phyloP scores from a whole-genome alignment of 2,113 vertebrate genomes.

The Ailuropoda melanoleuca region DNA sequence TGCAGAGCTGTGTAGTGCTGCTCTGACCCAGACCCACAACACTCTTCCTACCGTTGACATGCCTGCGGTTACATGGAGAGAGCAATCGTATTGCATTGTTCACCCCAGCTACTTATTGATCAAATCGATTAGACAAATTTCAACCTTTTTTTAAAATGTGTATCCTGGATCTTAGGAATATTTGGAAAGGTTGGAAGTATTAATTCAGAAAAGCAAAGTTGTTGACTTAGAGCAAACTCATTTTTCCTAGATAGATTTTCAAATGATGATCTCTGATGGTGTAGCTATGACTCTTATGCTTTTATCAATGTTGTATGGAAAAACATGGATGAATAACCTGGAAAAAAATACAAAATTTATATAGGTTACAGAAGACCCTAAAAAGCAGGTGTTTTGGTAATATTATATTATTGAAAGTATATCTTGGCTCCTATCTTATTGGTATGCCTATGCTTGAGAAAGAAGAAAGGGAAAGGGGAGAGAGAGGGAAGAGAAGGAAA shows the following conservation, averaged over 20 bases:
- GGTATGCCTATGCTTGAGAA: neutral
- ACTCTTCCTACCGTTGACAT: neutral
- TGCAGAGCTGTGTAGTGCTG: neutral
- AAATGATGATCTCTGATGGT: neutral
- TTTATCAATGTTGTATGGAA: neutral
- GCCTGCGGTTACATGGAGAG: neutral
- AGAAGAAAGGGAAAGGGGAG: neutral
- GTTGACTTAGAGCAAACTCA: neutral
- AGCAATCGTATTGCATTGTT: neutral
- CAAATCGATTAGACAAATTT: neutral
- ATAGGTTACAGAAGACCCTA: neutral
- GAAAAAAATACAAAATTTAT: neutral
- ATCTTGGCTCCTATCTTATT: neutral
- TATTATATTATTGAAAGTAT: neutral
- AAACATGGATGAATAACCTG: neutral
- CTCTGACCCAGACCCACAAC: neutral
- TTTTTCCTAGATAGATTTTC: constrained; percentile 2
- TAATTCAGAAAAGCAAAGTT: neutral
- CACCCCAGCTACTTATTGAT: neutral
- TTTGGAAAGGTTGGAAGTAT: neutral
- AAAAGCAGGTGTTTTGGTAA: neutral
- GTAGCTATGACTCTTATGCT: neutral
- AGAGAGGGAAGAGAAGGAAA: neutral
- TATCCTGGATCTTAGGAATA: neutral
- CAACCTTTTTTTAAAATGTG: neutral